These are phyloP conservation scores for Tenthredo distinguenda DNA, from an alignment of 2,888 invertebrate genomes.

Conservation along the genomic window DNA sequence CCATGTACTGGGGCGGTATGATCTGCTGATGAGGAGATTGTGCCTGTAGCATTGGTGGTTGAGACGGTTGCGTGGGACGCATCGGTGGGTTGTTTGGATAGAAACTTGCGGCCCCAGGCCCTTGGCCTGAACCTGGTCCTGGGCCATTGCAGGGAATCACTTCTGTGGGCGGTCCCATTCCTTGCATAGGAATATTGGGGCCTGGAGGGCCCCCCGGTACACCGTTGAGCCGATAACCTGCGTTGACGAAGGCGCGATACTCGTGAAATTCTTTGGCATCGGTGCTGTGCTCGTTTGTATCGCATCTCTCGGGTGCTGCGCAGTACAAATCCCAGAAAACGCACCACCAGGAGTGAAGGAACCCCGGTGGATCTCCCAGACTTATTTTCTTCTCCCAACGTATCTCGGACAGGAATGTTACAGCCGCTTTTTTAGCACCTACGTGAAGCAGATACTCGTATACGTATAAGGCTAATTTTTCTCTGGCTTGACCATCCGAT, in stretches of 20 bases:
- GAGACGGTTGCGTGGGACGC: constrained; percentile 34
- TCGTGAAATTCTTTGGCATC: constrained; percentile 87
- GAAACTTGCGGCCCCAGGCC: constrained; percentile 1
- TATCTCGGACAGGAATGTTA: constrained; percentile 85
- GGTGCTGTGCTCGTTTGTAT: constrained; percentile 84
- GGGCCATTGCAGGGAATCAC: constrained; percentile 33
- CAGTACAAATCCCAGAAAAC: constrained; percentile 87
- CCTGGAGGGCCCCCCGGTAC: neutral
- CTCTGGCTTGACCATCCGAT: constrained; percentile 83
- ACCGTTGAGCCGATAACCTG: constrained; percentile 37
- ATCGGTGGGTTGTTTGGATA: constrained; percentile 22
- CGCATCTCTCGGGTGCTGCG: constrained; percentile 85
- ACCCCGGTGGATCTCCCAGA: constrained; percentile 84
- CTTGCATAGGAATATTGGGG: constrained; percentile 29
- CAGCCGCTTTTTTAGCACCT: constrained; percentile 85
- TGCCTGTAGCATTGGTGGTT: constrained; percentile 10
- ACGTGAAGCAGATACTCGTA: constrained; percentile 85
- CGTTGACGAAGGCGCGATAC: constrained; percentile 75
- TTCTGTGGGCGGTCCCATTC: constrained; percentile 47
- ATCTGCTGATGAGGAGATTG: constrained; percentile 36
- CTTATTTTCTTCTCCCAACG: constrained; percentile 85
- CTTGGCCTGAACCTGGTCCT: neutral
- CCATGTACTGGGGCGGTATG: constrained; percentile 42
- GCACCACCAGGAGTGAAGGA: constrained; percentile 83
- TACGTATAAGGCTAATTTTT: constrained; percentile 84